Percentiles rank a stretch among this genome's conserved stretches.
phyloP scores from a whole-genome alignment of 2,888 invertebrate species.

The Heterodera filipjevi region DNA sequence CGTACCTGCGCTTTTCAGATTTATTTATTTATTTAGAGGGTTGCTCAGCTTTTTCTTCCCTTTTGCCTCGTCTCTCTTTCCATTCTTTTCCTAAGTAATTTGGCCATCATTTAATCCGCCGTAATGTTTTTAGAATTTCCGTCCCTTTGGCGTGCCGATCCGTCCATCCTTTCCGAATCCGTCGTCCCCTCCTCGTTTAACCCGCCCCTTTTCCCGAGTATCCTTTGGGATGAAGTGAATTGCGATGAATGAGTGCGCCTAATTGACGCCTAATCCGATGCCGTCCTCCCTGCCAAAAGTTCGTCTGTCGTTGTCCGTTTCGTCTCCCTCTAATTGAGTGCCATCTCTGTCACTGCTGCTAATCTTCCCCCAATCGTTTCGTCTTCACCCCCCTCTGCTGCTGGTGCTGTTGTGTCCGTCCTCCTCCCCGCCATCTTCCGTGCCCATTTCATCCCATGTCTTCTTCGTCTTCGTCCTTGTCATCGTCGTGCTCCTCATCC shows the following conservation, averaged over 20 bases:
- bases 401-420: neutral
- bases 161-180: too few species aligned
- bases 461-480: constrained; percentile 13
- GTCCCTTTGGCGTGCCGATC: neutral
- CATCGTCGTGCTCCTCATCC: neutral
- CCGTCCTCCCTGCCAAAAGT: neutral
- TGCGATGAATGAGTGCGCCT: constrained; percentile 6
- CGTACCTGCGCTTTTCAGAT: too few species aligned
- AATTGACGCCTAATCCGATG: constrained; percentile 12
- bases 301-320: neutral
- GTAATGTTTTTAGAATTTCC: neutral
- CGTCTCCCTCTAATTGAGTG: constrained; percentile 7
- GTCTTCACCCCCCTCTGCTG: neutral
- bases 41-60: too few species aligned
- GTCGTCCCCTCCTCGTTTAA: neutral
- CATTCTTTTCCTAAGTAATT: neutral
- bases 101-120: neutral
- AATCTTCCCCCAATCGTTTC: constrained; percentile 17
- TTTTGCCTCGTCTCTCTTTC: too few species aligned
- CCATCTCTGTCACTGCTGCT: neutral
- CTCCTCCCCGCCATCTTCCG: neutral
- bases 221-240: neutral
- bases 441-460: neutral
- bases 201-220: neutral
- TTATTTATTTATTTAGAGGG: too few species aligned